These are phyloP conservation scores for Drosophila triauraria DNA, from an alignment of 1,140 invertebrate genomes.

Conservation along the genomic window DNA sequence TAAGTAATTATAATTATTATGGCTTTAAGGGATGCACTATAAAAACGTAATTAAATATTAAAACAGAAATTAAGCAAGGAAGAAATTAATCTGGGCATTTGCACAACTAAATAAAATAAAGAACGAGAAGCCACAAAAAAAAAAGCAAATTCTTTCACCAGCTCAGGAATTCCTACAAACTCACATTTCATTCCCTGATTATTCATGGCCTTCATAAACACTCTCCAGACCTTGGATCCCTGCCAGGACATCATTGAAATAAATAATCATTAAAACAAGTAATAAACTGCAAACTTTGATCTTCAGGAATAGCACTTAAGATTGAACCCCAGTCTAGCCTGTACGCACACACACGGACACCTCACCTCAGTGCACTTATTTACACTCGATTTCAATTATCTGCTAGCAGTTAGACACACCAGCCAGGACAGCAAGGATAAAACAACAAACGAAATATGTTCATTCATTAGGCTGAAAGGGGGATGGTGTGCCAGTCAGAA, in stretches of 20 bases:
- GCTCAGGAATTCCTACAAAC: neutral
- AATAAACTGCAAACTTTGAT: slow-evolving; percentile 35
- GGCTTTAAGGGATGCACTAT: slow-evolving; percentile 16
- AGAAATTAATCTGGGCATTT: neutral
- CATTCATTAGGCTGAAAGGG: slow-evolving; percentile 36
- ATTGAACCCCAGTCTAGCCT: neutral
- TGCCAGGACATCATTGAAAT: slow-evolving; percentile 15
- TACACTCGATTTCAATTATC: slow-evolving; percentile 78
- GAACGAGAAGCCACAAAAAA: neutral
- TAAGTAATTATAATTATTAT: slow-evolving; percentile 20
- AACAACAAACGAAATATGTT: slow-evolving; percentile 39
- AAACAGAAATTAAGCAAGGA: neutral
- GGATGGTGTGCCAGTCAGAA: slow-evolving; percentile 34
- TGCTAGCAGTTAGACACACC: slow-evolving; percentile 64
- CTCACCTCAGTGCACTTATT: slow-evolving; percentile 43
- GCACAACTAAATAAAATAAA: neutral
- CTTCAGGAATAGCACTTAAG: slow-evolving; percentile 20
- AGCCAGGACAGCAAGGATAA: slow-evolving; percentile 36
- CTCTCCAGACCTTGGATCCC: slow-evolving; percentile 1
- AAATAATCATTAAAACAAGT: slow-evolving; percentile 23
- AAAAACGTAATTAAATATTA: slow-evolving; percentile 2
- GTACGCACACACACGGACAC: slow-evolving; percentile 21
- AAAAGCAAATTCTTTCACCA: neutral
- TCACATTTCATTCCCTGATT: slow-evolving; percentile 12
- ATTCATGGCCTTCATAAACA: slow-evolving; percentile 20